A percentile compares a stretch with the other conserved stretches of the same genome.
phyloP scores from a whole-genome alignment of 2,797 vertebrate genomes.

The Ammospiza maritima region DNA sequence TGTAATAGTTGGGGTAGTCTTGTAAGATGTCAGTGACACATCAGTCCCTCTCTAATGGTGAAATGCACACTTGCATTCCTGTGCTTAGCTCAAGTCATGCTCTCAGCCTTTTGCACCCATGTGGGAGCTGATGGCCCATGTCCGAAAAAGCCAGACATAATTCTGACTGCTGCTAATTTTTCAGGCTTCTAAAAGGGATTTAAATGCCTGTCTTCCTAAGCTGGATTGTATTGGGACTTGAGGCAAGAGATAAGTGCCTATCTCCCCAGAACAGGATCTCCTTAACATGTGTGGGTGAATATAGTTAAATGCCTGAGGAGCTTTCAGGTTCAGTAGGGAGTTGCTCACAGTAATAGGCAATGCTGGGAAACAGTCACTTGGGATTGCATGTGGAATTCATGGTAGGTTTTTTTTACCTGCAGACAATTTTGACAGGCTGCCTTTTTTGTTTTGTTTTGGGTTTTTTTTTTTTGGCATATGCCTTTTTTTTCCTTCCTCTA shows the following conservation, averaged over 20 bases:
- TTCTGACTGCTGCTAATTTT: slow-evolving; percentile 53
- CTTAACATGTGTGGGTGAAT: slow-evolving; percentile 60
- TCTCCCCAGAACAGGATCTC: slow-evolving; percentile 61
- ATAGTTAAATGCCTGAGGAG: slow-evolving; percentile 45
- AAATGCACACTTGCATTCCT: neutral
- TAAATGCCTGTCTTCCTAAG: slow-evolving; percentile 57
- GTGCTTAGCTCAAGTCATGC: neutral
- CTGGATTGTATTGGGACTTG: slow-evolving; percentile 45
- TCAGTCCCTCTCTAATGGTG: neutral
- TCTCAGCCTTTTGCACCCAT: neutral
- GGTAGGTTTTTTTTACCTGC: neutral
- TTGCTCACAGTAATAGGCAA: slow-evolving; percentile 27
- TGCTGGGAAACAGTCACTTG: slow-evolving; percentile 18
- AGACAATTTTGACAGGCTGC: neutral
- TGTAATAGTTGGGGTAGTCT: neutral
- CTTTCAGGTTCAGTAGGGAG: slow-evolving; percentile 45
- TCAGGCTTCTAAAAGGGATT: slow-evolving; percentile 46
- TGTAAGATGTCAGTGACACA: neutral
- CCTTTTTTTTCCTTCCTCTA: too few species aligned
- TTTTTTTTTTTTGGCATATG: neutral
- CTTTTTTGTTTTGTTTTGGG: neutral
- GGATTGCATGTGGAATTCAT: slow-evolving; percentile 18
- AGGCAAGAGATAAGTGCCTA: slow-evolving; percentile 65
- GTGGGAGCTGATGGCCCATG: neutral
- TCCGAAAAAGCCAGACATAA: neutral